Base-by-base conservation (phyloP, 1,140 invertebrate species). In the Pseudomyrmex concolor region DNA sequence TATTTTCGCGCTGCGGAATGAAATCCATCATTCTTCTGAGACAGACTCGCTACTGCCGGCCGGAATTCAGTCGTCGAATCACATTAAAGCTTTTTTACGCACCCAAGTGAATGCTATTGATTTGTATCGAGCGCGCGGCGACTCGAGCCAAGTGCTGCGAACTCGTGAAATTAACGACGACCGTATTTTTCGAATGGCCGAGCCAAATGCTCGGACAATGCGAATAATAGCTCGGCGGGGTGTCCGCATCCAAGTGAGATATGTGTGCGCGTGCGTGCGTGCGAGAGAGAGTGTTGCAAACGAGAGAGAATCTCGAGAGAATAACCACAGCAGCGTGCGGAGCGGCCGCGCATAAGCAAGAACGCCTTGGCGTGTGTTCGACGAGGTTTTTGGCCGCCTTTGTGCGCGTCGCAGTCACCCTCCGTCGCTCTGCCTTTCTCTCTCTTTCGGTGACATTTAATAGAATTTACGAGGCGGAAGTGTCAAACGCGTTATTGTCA, bases 161-260 rank as follows among this genome's bases (percentile, higher is more conserved):
- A 51, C 66, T 63, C 73, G 63, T 81, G 66, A 81, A 86, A 86
- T 86, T 86, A 81, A 86, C 70, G 85, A 48, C 83, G 77, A 80
- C 62, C 68, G 81, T 71, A 67, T 73, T 84, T 68, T 68, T 84
- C 84, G 67, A 62, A 25, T 17, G 74, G 68, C 64, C 60, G 59
- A 55, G 74, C 85, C 85, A 80, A 86, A 86, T 86, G 85, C 76
- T 74, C 85, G 83, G 62, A 86, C 74, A 80, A 86, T 86, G 83
- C 50, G 85, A 81, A 86, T 86, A 86, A 86, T 84, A 78, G 85
- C 76, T 68, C 84, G 51, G 34, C 70, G 72, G 71, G 71, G 43
- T 57, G 72, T 59, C 62, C 59, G 71, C 59, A 59, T 63, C 48
- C 2, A 25, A 59, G 60, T 13, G 51, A 67, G 45, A 57, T 9